Evolutionary conservation across 2,113 vertebrate genomes (phyloP), one percentile per base, ranked within the genome.

Genomic region (Addax nasomaculatus): DNA sequence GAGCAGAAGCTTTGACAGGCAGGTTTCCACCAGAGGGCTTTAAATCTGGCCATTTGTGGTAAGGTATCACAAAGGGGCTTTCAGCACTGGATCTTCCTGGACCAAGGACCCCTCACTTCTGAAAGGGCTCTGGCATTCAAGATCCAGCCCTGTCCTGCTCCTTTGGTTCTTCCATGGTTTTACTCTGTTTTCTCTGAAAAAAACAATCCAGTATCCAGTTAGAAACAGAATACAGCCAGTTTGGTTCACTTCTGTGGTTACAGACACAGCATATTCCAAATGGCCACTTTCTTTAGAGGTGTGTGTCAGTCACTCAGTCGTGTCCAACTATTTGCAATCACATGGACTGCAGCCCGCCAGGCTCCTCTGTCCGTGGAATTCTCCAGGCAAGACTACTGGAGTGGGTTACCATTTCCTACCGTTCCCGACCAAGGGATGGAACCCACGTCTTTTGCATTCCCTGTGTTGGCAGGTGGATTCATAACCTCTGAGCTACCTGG

Each of bases 351-450:
- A 73, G 67, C 36, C 36, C 0, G 2, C 21, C 10, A 12, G 36
- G 21, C 17, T 73, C 67, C 67, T 73, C n/a, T 39, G 67, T 39
- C 67, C 2, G 0, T 36, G n/a, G 67, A 39, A 12, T 39, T 70
- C 2, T 23, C 67, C 19, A 70, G n/a, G 67, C 17, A 39, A 39
- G 67, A 73, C 21, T 70, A 39, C 36, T 39, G 19, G 36, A 23
- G 10, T 23, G 36, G 36, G 36, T 73, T 39, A 10, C n/a, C n/a
- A 73, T 12, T 73, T 39, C 19, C 67, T 73, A 73, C 67, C 19
- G 19, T 39, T 70, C 19, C n/a, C 0, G 0, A 39, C 5, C 5
- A 1, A 39, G 67, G n/a, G n/a, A 70, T 70, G 10, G 7, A 73
- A 39, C 10, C 10, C n/a, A 6, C 2, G 2, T 23, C 67, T 6